These are phyloP conservation scores for Campylorhamphus procurvoides DNA, from an alignment of 2,113 vertebrate species.

Conservation along the genomic window DNA sequence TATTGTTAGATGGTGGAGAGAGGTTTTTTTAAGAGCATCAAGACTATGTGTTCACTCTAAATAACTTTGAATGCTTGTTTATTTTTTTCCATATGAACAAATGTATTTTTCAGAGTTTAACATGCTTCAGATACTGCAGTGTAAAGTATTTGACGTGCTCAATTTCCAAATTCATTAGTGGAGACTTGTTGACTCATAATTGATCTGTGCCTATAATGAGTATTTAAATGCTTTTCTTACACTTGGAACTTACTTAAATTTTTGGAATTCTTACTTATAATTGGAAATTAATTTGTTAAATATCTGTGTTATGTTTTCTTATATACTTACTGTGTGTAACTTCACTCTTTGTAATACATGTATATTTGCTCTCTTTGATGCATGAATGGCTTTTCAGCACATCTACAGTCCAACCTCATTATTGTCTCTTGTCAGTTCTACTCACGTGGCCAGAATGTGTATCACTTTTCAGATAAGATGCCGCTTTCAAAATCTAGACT, in stretches of 20 bases:
- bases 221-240: neutral
- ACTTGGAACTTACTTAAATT: neutral
- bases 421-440: neutral
- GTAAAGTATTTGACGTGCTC: neutral
- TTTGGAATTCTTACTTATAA: neutral
- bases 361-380: neutral
- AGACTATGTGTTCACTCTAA: neutral
- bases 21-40: neutral
- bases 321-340: neutral
- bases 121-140: neutral
- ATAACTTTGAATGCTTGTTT: neutral
- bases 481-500: neutral
- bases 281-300: neutral
- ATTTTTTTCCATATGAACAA: neutral
- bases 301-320: neutral
- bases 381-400: neutral
- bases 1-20: neutral
- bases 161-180: neutral
- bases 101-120: neutral
- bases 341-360: neutral
- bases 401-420: neutral
- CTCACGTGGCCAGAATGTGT: neutral
- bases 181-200: neutral
- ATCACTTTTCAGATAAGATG: neutral
- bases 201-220: neutral